Base-by-base conservation (phyloP, 2,888 invertebrate genomes). In the Aelia acuminata region DNA sequence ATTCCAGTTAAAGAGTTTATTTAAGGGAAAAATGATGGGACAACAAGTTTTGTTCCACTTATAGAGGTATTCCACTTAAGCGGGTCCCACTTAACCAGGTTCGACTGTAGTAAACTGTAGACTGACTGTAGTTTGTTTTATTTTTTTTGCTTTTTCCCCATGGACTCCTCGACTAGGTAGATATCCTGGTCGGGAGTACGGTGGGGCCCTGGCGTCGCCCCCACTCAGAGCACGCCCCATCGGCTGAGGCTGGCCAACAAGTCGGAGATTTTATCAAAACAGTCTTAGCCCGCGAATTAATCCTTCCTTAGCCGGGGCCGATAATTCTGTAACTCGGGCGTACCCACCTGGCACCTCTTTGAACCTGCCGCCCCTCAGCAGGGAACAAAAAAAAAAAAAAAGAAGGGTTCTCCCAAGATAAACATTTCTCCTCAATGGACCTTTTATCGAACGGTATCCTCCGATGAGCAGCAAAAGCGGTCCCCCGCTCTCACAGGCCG, bases 211-310 rank as follows among this genome's bases (percentile, higher is more conserved):
- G n/a, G 18, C 85, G 85, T 85, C 85, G 22, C 10, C 22, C 26
- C 1, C 8, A 10, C 2, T 87, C 87, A 87, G 47, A 0, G 10
- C 87, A 87, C 63, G 87, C n/a, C 26, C 31, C n/a, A n/a, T 8
- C 47, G 26, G 50, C 2, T 26, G 70, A 18, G 15, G 31, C 70
- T 63, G 43, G 53, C 87, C 43, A 87, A 63, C 70, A 63, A 87
- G 57, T 70, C 88, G 89, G 89, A 89, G 89, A 89, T 89, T 84
- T 88, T 89, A 89, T 89, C 89, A 89, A 89, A 89, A 89, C 88
- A 89, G 89, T 89, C 89, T 89, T 88, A 89, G 89, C 88, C 89
- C 88, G 88, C 89, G 88, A 89, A 89, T 89, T 89, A 89, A 89
- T 89, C 89, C 89, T 84, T 87, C 53, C 57, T n/a, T n/a, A n/a